Evolutionary conservation across 2,797 vertebrate genomes (phyloP), one percentile per base, ranked within the genome.

Genomic region (Helicolenus hilgendorfi): DNA sequence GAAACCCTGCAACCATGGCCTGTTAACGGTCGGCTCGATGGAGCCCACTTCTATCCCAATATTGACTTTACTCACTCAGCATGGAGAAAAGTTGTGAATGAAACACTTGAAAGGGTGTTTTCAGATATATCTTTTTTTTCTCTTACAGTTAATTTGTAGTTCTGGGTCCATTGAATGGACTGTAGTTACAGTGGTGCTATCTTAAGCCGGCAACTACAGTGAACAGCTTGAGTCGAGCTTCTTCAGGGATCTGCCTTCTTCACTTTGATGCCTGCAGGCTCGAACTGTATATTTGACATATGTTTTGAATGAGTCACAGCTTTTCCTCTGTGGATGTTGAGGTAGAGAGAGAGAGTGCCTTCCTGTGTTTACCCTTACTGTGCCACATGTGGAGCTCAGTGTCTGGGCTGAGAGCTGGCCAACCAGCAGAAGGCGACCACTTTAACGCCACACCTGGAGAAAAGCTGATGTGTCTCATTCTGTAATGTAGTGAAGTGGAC

Each of bases 271-370:
- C 27, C 60, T 56, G 22, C 36, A 38, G 79, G 55, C 75, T 58
- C 69, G n/a, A 85, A 87, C 87, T 83, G 77, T 89, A 79, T 84
- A 69, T 89, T 49, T 49, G 67, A 92, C 84, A 76, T 88, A 55
- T 93, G 89, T 91, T 93, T 92, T 87, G 79, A 93, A 94, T 92
- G 89, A 95, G 87, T 91, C 90, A 80, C 91, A 90, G 89, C 72
- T 85, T 93, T 92, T 64, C 72, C 26, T 77, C 45, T 41, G 53
- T 81, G 55, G 53, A 81, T 76, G 70, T 70, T 24, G 72, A 84
- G 33, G 68, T 45, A 56, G 26, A 80, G 6, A 60, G 68, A 53
- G 41, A 53, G 45, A 53, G 45, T 4, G 63, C 41, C 67, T 83
- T 79, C 80, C 77, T 79, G 79, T 87, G 81, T 94, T 92, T 85